Base-by-base conservation (phyloP, 2,113 vertebrate species). In the Gulo gulo region DNA sequence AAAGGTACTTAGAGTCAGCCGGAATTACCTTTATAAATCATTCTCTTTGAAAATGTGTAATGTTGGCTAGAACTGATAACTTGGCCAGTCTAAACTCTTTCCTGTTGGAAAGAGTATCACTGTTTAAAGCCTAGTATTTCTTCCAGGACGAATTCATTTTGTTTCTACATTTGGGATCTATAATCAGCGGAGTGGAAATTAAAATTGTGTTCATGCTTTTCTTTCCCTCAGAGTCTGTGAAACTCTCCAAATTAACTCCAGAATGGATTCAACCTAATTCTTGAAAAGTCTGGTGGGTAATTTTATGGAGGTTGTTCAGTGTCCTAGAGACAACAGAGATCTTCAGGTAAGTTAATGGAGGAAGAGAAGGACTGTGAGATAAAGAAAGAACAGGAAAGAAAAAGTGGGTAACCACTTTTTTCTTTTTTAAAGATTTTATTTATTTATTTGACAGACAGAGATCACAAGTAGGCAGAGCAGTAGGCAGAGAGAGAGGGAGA, bases 261-360 rank as follows among this genome's bases (percentile, higher is more conserved):
- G 98, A 89, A 98, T 97, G 98, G 98, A 99, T 94, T 97, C 97
- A 80, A 97, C 98, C 76, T 98, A 98, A 97, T 98, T 98, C 93
- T 92, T 99, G 88, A 98, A 99, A 96, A 97, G 92, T 1, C 97
- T 99, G 95, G 98, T 98, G 42, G 98, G 98, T 45, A 98, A 97
- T 97, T 98, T 98, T 74, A 98, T 97, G 98, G 98, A 98, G 71
- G 98, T 99, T 74, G 98, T 99, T 96, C 98, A 98, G 88, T 99
- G 98, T 96, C 98, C 98, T 76, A 96, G 99, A 98, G 98, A 98
- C 98, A 99, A 98, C 89, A 67, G 97, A 79, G 98, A 61, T 74
- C 98, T 98, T 98, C 98, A 99, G 98, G 98, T 99, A 95, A 98
- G 98, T n/a, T 63, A 42, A 65, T 69, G 88, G 61, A 31, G 69